Percentiles rank a stretch among this genome's conserved stretches.
Conservation (phyloP, 2,888 invertebrate genomes). For the Tetragnatha montana region DNA sequence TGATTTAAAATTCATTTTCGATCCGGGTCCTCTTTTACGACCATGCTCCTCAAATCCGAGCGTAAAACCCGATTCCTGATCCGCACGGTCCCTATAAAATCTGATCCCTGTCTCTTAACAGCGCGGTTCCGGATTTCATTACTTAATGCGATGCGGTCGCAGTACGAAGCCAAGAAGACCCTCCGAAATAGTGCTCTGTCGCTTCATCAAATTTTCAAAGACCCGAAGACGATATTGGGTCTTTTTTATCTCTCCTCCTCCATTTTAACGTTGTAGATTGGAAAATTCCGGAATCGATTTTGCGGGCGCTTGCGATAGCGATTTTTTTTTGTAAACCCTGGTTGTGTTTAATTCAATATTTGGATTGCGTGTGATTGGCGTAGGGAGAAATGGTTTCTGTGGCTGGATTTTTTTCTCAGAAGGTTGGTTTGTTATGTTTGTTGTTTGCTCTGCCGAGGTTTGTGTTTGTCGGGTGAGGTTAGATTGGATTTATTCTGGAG, state of each 20-base stretch:
- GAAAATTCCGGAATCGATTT: neutral
- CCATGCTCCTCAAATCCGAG: neutral
- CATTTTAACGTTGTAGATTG: constrained; percentile 37
- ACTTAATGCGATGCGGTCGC: constrained; percentile 50
- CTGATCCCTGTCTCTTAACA: neutral
- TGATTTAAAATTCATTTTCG: neutral
- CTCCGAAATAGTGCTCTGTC: constrained; percentile 9
- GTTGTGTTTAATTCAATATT: neutral
- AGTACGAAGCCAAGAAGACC: constrained; percentile 12
- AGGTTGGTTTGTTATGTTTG: neutral
- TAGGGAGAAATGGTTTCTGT: neutral
- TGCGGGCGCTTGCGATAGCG: neutral
- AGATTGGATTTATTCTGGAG: neutral
- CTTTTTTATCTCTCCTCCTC: neutral
- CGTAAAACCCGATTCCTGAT: constrained; percentile 7
- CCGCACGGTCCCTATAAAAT: constrained; percentile 24
- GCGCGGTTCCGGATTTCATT: constrained; percentile 54
- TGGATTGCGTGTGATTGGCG: neutral
- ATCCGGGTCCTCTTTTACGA: neutral
- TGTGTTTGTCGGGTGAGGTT: neutral
- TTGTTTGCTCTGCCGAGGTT: neutral
- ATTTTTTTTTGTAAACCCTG: neutral
- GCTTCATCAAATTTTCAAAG: constrained; percentile 65
- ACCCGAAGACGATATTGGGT: constrained; percentile 23
- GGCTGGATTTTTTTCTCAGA: neutral